A percentile compares a stretch with the other conserved stretches of the same genome.
These are phyloP conservation scores for Heteromyza rotundicornis DNA, from an alignment of 2,888 invertebrate genomes.

Conservation along the genomic window DNA sequence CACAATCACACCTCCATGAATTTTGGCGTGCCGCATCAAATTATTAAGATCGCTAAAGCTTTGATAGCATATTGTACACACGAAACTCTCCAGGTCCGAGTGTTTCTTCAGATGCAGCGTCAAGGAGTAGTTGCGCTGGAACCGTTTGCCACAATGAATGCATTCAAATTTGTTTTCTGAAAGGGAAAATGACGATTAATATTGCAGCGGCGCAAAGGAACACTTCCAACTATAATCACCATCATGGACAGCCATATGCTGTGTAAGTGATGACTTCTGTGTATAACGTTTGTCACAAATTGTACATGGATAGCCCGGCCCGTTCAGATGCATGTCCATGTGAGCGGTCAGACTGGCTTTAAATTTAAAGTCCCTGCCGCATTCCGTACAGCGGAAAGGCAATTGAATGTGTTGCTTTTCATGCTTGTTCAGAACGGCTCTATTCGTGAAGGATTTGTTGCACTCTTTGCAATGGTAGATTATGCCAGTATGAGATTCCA, in stretches of 20 bases:
- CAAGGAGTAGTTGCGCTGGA: slow-evolving; percentile 68
- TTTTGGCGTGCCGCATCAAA: slow-evolving; percentile 72
- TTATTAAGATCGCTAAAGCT: slow-evolving; percentile 74
- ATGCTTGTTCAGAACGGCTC: slow-evolving; percentile 75
- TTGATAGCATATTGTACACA: slow-evolving; percentile 72
- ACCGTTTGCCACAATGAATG: slow-evolving; percentile 68
- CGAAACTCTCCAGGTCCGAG: slow-evolving; percentile 65
- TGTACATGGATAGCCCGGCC: slow-evolving; percentile 66
- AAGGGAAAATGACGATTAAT: no score
- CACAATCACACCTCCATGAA: slow-evolving; percentile 77
- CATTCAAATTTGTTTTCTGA: slow-evolving; percentile 66
- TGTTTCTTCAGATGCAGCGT: slow-evolving; percentile 67
- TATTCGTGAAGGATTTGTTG: slow-evolving; percentile 72
- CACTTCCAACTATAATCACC: slow-evolving; percentile 31
- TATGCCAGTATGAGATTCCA: slow-evolving; percentile 66
- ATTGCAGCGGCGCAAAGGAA: neutral
- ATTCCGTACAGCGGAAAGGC: slow-evolving; percentile 65
- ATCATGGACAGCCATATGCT: slow-evolving; percentile 65
- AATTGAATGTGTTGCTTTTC: slow-evolving; percentile 68
- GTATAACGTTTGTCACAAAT: slow-evolving; percentile 68
- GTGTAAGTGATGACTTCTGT: slow-evolving; percentile 72
- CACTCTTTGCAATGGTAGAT: slow-evolving; percentile 61
- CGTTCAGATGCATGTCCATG: slow-evolving; percentile 68
- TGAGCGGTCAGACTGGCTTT: slow-evolving; percentile 69
- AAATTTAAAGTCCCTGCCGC: slow-evolving; percentile 70